These are phyloP conservation scores for Morpho helenor DNA, from an alignment of 2,888 invertebrate genomes.

Conservation along the genomic window DNA sequence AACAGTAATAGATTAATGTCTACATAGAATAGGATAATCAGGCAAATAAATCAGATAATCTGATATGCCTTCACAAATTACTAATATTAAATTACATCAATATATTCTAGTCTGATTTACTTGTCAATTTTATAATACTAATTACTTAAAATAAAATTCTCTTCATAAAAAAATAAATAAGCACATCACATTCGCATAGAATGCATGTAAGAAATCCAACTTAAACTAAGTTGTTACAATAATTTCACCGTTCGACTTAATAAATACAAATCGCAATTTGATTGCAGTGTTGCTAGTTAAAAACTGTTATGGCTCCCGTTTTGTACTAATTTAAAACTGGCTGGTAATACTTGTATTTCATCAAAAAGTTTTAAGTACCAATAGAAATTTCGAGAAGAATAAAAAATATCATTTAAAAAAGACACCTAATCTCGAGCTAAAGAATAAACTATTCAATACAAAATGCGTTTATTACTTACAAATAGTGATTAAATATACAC, in stretches of 20 bases:
- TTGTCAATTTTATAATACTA: slow-evolving; percentile 36
- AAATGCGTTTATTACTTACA: slow-evolving; percentile 35
- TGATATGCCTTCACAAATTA: slow-evolving; percentile 18
- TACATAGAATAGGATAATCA: background rate
- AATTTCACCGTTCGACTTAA: slow-evolving; percentile 52
- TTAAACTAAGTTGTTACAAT: slow-evolving; percentile 48
- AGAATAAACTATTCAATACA: slow-evolving; percentile 32
- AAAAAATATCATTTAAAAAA: slow-evolving; percentile 13
- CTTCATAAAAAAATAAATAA: slow-evolving; percentile 70
- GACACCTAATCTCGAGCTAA: slow-evolving; percentile 23
- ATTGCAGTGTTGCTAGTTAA: slow-evolving; percentile 56
- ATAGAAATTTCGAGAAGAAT: slow-evolving; percentile 6
- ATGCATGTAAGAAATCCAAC: slow-evolving; percentile 50
- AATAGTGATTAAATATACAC: slow-evolving; percentile 37
- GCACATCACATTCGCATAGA: slow-evolving; percentile 67
- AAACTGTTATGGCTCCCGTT: slow-evolving; percentile 61
- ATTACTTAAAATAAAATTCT: slow-evolving; percentile 57
- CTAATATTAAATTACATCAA: slow-evolving; percentile 18
- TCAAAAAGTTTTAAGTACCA: slow-evolving; percentile 25
- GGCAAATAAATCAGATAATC: slow-evolving; percentile 2
- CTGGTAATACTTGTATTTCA: slow-evolving; percentile 15
- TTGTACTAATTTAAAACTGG: slow-evolving; percentile 56
- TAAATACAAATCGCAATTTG: slow-evolving; percentile 61
- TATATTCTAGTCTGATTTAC: slow-evolving; percentile 20
- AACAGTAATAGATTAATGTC: too few species aligned